Conservation (phyloP, 2,113 vertebrate species). For the Tychaedon coryphoeus region DNA sequence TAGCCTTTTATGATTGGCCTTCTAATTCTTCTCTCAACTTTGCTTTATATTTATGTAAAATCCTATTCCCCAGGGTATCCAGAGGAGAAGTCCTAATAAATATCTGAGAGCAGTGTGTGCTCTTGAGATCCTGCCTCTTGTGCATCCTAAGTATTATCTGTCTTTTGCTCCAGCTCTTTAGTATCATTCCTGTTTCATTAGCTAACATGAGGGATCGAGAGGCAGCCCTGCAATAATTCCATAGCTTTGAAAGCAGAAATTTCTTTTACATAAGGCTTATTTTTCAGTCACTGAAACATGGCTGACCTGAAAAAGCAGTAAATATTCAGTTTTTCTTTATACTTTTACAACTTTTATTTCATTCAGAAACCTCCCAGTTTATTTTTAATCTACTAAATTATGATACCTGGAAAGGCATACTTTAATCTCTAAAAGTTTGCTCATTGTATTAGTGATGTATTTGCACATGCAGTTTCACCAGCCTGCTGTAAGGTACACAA, state of each 20-base stretch:
- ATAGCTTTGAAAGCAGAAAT: background rate
- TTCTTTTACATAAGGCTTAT: background rate
- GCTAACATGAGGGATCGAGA: background rate
- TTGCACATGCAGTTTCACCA: background rate
- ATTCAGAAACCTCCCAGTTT: background rate
- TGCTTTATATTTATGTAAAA: background rate
- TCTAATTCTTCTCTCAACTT: background rate
- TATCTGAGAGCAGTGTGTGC: background rate
- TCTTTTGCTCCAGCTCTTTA: background rate
- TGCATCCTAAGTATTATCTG: background rate
- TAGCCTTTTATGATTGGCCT: background rate
- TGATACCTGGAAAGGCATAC: background rate
- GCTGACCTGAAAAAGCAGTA: background rate
- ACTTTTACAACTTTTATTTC: background rate
- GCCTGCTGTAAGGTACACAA: background rate
- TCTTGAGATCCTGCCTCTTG: background rate
- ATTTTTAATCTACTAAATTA: background rate
- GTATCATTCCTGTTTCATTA: background rate
- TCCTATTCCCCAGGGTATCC: background rate
- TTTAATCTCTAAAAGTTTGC: background rate
- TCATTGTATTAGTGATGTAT: background rate
- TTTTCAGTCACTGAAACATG: background rate
- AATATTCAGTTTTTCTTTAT: background rate
- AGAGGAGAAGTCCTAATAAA: background rate
- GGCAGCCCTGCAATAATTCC: background rate